phyloP scores from a whole-genome alignment of 2,888 invertebrate species.

The Drosophila sordidula region DNA sequence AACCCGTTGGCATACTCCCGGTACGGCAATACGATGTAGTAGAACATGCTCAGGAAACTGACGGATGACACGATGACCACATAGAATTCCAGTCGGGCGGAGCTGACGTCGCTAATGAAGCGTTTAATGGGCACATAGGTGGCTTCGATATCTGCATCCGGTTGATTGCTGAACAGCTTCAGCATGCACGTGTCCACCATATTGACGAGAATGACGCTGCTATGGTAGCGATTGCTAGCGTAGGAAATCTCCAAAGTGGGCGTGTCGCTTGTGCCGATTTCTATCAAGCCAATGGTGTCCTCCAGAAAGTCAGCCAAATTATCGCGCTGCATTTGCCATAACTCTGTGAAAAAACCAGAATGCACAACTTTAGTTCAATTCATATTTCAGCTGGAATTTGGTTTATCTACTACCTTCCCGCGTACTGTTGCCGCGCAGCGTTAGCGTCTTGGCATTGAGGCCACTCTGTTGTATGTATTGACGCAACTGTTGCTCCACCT shows the following conservation, averaged over 20 bases:
- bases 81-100: slow-evolving; percentile 80
- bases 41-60: slow-evolving; percentile 83
- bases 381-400: background rate
- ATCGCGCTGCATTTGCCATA: slow-evolving; percentile 73
- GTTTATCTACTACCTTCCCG: slow-evolving; percentile 19
- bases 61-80: slow-evolving; percentile 81
- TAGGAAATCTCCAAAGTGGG: slow-evolving; percentile 82
- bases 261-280: slow-evolving; percentile 60
- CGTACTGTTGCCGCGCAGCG: slow-evolving; percentile 35
- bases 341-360: slow-evolving; percentile 54
- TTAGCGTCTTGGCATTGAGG: slow-evolving; percentile 55
- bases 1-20: slow-evolving; percentile 88
- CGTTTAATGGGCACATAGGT: slow-evolving; percentile 78
- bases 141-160: slow-evolving; percentile 63
- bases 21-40: slow-evolving; percentile 88
- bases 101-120: slow-evolving; percentile 75
- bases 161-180: slow-evolving; percentile 65
- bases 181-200: slow-evolving; percentile 85
- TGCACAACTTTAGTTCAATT: slow-evolving; percentile 5
- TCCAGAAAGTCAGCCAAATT: slow-evolving; percentile 82
- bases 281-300: slow-evolving; percentile 79
- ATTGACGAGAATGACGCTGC: slow-evolving; percentile 86
- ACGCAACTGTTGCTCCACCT: slow-evolving; percentile 61
- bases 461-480: slow-evolving; percentile 67
- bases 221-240: slow-evolving; percentile 86